These are phyloP conservation scores for Amazona finschi DNA, from an alignment of 2,797 vertebrate genomes.

Conservation along the genomic window DNA sequence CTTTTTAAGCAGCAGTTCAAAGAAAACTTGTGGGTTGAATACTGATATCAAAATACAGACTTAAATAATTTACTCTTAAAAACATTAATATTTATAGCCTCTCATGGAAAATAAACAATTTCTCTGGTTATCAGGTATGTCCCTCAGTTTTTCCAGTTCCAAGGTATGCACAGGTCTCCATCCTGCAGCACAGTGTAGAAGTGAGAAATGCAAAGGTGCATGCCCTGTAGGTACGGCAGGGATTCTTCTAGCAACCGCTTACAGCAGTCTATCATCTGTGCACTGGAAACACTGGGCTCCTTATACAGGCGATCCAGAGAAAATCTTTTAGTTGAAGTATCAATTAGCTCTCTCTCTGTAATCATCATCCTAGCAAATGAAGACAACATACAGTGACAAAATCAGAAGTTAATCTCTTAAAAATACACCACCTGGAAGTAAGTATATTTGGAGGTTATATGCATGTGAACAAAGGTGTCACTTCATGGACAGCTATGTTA, in stretches of 20 bases:
- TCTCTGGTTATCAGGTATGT: constrained; percentile 35
- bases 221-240: constrained; percentile 80
- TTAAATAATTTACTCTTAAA: constrained; percentile 67
- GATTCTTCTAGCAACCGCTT: constrained; percentile 80
- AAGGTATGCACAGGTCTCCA: constrained; percentile 93
- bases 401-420: not conserved
- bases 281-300: constrained; percentile 86
- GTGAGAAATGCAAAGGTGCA: constrained; percentile 87
- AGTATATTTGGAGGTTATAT: not conserved
- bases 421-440: not conserved
- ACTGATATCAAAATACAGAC: constrained; percentile 49
- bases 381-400: not conserved
- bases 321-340: constrained; percentile 77
- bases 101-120: constrained; percentile 50
- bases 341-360: constrained; percentile 80
- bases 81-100: constrained; percentile 34
- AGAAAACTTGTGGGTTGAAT: constrained; percentile 16
- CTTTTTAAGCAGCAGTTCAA: constrained; percentile 46
- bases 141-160: constrained; percentile 91
- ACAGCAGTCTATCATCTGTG: constrained; percentile 92
- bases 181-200: constrained; percentile 96
- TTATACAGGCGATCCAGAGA: constrained; percentile 86
- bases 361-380: constrained; percentile 79
- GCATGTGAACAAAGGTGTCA: not conserved
- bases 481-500: not conserved